Evolutionary conservation across 2,113 vertebrate species (phyloP).

Genomic region (Etheostoma cragini): DNA sequence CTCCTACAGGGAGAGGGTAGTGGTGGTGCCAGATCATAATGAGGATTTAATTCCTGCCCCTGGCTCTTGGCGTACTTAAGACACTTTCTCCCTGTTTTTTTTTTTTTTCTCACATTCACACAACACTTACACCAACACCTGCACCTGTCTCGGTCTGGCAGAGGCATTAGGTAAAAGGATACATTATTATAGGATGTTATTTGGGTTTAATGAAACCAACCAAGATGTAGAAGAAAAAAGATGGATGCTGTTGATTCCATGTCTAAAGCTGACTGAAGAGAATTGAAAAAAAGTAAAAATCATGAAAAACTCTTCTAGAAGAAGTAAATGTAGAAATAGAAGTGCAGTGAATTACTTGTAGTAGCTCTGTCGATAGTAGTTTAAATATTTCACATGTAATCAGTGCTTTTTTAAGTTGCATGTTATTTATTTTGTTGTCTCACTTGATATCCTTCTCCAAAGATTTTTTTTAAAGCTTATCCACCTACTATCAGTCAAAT

Average conservation of each 20-base stretch:
- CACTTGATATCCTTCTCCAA: constrained; percentile 12
- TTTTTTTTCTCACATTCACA: constrained; percentile 25
- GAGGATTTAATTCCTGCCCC: constrained; percentile 75
- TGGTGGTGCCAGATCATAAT: constrained; percentile 70
- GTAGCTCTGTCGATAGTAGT: background rate
- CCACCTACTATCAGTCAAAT: constrained; percentile 4
- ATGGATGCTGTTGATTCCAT: background rate
- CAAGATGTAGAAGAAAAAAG: constrained; percentile 20
- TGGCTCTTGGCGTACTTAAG: constrained; percentile 66
- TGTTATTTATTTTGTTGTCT: constrained; percentile 18
- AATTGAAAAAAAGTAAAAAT: background rate
- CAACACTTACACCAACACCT: constrained; percentile 55
- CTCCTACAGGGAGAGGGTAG: constrained; percentile 15
- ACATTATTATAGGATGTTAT: constrained; percentile 25
- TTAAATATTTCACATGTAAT: constrained; percentile 2
- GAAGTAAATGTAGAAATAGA: background rate
- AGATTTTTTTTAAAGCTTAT: background rate
- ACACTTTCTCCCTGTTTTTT: constrained; percentile 31
- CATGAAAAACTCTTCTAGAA: background rate
- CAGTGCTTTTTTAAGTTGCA: constrained; percentile 5
- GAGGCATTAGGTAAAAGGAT: constrained; percentile 34
- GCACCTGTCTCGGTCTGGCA: constrained; percentile 29
- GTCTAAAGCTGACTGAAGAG: background rate
- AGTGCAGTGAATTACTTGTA: background rate
- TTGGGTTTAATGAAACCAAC: constrained; percentile 26